Evolutionary conservation across 2,113 vertebrate species (phyloP), one percentile per base, ranked within the genome.

Genomic region (Mionectes macconnelli): DNA sequence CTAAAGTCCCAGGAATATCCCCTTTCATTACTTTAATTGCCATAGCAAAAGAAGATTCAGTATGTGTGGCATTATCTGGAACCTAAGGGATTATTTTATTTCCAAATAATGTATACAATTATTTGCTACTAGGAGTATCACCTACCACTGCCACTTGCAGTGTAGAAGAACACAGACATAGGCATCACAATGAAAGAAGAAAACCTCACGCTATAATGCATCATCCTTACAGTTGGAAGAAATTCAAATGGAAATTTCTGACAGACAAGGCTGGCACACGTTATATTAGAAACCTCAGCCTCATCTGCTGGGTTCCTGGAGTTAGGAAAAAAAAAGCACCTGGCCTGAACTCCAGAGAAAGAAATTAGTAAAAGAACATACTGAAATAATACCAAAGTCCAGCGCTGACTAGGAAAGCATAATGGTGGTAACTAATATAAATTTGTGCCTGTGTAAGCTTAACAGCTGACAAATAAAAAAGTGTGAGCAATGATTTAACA

Each of bases 161-260:
- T 11, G 10, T 42, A 85, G 47, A 9, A 85, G 9, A 76, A 73
- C 19, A 76, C 3, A 64, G 42, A 60, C 2, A 44, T 2, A 89
- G 33, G 59, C 37, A 70, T 28, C 45, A 74, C 39, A 60, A 23
- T 12, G 7, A 69, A 62, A 87, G 52, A 59, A 59, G 45, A 76
- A 91, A 80, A 84, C 6, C 9, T 33, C 20, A 56, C 5, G 39
- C 20, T 70, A 30, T 30, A 91, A 57, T 4, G 1, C 47, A 50
- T 40, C 30, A 74, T 40, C 31, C 47, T 86, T 10, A 1, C n/a
- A 84, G 25, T 35, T 74, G 63, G 47, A 91, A 91, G 33, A 87
- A 91, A 80, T 55, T 31, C 35, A 96, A 77, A 64, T 9, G 14
- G 24, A 90, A 91, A 67, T 81, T 96, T 90, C 39, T 44, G 56